A percentile compares a stretch with the other conserved stretches of the same genome.
phyloP scores from a whole-genome alignment of 1,140 invertebrate species.

The Glossosoma conforme region DNA sequence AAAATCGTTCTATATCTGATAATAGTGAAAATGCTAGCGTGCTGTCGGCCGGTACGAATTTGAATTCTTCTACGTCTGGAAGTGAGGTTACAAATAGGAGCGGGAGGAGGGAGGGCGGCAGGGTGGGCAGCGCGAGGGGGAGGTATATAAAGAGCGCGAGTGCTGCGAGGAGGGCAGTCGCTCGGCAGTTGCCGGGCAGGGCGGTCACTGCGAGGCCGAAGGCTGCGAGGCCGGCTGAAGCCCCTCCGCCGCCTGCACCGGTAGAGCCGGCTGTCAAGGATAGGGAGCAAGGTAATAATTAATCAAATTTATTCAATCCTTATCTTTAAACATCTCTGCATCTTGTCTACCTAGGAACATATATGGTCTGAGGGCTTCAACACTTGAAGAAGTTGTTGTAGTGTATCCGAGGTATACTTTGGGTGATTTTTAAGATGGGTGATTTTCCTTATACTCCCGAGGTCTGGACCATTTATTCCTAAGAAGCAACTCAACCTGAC shows the following conservation, averaged over 20 bases:
- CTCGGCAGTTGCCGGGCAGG: slow-evolving; percentile 46
- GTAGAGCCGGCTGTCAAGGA: slow-evolving; percentile 50
- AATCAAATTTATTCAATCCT: slow-evolving; percentile 1
- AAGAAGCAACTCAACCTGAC: no score
- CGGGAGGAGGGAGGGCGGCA: slow-evolving; percentile 37
- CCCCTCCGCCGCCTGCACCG: slow-evolving; percentile 37
- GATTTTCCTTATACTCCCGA: no score
- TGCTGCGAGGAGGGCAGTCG: slow-evolving; percentile 40
- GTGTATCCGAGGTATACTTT: no score
- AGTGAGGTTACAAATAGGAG: slow-evolving; percentile 42
- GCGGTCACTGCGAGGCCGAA: slow-evolving; percentile 59
- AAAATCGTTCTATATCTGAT: slow-evolving; percentile 37
- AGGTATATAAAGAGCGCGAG: slow-evolving; percentile 58
- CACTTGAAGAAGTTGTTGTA: no score
- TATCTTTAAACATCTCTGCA: slow-evolving; percentile 10
- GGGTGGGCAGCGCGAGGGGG: slow-evolving; percentile 39
- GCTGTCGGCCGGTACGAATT: slow-evolving; percentile 41
- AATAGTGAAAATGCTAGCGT: slow-evolving; percentile 47
- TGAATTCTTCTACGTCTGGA: slow-evolving; percentile 44
- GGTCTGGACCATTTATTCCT: no score
- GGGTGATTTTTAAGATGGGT: no score
- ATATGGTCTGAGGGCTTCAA: no score
- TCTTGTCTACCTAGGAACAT: not conserved
- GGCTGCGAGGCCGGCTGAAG: slow-evolving; percentile 41
- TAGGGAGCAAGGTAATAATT: slow-evolving; percentile 64